Conservation (phyloP, 2,113 vertebrate genomes). For the Anas platyrhynchos region DNA sequence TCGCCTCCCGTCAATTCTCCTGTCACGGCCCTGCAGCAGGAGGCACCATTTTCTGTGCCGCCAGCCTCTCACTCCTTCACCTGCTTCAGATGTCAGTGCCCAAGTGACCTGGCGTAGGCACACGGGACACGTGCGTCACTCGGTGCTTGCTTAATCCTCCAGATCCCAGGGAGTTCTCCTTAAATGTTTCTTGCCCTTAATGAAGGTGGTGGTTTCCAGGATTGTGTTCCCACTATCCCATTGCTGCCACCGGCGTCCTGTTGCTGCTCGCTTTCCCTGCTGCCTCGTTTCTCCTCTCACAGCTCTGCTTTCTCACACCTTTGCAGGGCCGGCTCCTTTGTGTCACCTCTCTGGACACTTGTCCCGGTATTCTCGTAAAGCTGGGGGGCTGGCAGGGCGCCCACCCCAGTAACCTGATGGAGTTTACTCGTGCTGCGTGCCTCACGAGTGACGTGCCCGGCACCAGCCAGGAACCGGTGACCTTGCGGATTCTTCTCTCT, state of each 20-base stretch:
- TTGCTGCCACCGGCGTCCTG: neutral
- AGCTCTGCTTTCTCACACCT: neutral
- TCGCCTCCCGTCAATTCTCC: accelerated
- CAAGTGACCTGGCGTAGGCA: neutral
- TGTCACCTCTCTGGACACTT: neutral
- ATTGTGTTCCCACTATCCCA: neutral
- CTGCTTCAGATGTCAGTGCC: neutral
- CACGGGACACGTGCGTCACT: neutral
- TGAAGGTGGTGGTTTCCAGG: neutral
- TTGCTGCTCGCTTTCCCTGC: accelerated
- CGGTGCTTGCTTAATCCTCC: neutral
- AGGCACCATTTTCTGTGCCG: accelerated
- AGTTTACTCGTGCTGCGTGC: neutral
- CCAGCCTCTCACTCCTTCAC: neutral
- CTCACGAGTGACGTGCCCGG: accelerated
- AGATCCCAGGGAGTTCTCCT: neutral
- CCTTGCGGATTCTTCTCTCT: neutral
- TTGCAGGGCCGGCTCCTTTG: neutral
- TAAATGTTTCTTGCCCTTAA: neutral
- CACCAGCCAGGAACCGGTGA: neutral
- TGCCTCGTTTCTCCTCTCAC: accelerated
- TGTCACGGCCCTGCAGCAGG: accelerated
- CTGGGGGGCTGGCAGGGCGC: neutral
- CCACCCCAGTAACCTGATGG: neutral
- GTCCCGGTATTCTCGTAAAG: neutral